Conservation (phyloP, 2,888 invertebrate genomes). For the Tipula vernalis region DNA sequence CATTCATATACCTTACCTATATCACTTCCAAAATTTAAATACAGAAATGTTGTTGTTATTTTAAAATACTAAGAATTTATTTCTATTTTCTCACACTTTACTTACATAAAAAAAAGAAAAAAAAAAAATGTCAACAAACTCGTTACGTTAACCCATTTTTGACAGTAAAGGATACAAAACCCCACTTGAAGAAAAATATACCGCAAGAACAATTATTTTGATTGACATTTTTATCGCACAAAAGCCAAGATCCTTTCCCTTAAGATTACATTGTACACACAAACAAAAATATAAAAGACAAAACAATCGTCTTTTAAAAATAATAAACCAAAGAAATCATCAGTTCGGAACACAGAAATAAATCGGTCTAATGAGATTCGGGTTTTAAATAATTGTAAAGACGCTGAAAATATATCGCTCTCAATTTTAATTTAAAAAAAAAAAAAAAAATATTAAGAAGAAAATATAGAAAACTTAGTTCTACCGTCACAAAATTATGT, state of each 20-base stretch:
- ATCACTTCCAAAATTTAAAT: too few relatives aligned
- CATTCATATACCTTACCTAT: too few relatives aligned
- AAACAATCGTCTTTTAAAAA: background rate
- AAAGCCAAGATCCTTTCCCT: background rate
- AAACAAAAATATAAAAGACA: background rate
- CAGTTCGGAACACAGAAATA: background rate
- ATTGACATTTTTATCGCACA: background rate
- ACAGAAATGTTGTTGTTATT: too few relatives aligned
- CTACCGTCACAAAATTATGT: background rate
- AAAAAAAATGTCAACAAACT: background rate
- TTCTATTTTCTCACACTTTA: background rate
- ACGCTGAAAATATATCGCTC: background rate
- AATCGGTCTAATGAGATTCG: background rate
- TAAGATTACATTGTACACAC: background rate
- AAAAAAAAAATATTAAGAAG: background rate
- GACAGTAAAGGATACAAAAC: background rate
- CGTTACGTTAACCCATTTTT: background rate
- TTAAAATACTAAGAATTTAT: too few relatives aligned
- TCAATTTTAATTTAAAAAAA: background rate
- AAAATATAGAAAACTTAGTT: background rate
- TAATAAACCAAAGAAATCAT: background rate
- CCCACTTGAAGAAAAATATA: background rate
- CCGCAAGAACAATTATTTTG: background rate
- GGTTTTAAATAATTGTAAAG: background rate
- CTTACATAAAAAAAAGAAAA: background rate